These are phyloP conservation scores for Siderastrea siderea DNA, from an alignment of 92 coral and sea anemone species.

Conservation along the genomic window DNA sequence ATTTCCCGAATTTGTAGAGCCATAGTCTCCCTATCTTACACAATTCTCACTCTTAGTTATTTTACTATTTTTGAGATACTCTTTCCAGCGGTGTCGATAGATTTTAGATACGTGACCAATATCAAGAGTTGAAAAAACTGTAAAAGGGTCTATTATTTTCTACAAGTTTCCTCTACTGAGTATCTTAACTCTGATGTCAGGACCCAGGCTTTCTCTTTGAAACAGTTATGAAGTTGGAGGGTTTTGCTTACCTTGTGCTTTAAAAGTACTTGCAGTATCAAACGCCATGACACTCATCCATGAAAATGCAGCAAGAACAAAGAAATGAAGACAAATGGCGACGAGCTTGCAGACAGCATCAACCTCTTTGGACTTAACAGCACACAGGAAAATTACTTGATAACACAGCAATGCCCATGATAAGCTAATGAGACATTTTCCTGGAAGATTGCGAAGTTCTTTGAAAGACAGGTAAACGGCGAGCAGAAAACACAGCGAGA, in stretches of 20 bases:
- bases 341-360: slow-evolving; percentile 43
- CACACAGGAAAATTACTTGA: slow-evolving; percentile 2
- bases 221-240: too few species aligned
- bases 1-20: too few species aligned
- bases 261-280: slow-evolving; percentile 44
- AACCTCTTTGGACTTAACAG: slow-evolving; percentile 13
- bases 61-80: too few species aligned
- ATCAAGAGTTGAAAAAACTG: too few species aligned
- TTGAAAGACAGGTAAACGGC: slow-evolving; percentile 19
- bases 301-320: slow-evolving; percentile 64
- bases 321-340: slow-evolving; percentile 72
- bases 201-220: too few species aligned
- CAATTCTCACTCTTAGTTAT: too few species aligned
- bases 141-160: too few species aligned
- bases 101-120: too few species aligned
- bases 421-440: slow-evolving; percentile 38
- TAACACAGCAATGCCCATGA: slow-evolving; percentile 32
- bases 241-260: not conserved
- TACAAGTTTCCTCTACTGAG: too few species aligned
- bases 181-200: too few species aligned
- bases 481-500: slow-evolving; percentile 26
- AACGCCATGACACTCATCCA: slow-evolving; percentile 81
- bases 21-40: too few species aligned
- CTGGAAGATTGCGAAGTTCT: slow-evolving; percentile 36
- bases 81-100: too few species aligned